Evolutionary conservation across 1,140 invertebrate species (phyloP), one percentile per base, ranked within the genome.

Genomic region (Atta colombica): DNA sequence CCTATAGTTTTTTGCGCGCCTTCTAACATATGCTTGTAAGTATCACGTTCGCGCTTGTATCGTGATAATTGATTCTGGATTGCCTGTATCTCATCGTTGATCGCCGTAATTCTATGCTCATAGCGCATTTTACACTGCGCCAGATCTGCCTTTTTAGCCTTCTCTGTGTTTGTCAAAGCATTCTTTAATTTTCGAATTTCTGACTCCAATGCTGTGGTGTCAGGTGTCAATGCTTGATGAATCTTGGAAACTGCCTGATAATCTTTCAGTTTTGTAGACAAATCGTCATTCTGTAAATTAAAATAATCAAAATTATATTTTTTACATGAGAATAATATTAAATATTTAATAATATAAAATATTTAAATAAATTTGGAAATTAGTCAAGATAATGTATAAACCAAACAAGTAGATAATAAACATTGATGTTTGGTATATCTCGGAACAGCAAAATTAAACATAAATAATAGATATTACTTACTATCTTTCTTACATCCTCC

Each of bases 1-100:
- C 96, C 96, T 78, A 98, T 98, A 21, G 97, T 98, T 95, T 97
- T 98, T 92, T 98, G 98, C 0, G 98, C 98, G 21, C 97, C 97
- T 92, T 99, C 98, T 45, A 99, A 92, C 97, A 99, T 98, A 92
- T 99, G 98, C 89, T 98, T 98, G 91, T 98, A 99, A 45, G 97
- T 98, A 92, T 99, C 98, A 60, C 98, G 96, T 95, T 99, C 98
- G 81, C 97, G 96, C 92, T 98, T 98, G 92, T 99, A 98, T 91
- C 98, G 96, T 2, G 96, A 96, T 14, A 97, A 93, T 95, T 98
- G 97, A 82, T 96, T 96, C 94, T 99, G 98, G 89, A 99, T 96
- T 1, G 97, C 97, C 82, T 98, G 97, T 16, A 99, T 96, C 95
- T 99, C 99, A 80, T 98, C 98, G 85, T 97, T 97, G 90, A 99